These are phyloP conservation scores for Tyto alba DNA, from an alignment of 2,113 vertebrate species.

Conservation along the genomic window DNA sequence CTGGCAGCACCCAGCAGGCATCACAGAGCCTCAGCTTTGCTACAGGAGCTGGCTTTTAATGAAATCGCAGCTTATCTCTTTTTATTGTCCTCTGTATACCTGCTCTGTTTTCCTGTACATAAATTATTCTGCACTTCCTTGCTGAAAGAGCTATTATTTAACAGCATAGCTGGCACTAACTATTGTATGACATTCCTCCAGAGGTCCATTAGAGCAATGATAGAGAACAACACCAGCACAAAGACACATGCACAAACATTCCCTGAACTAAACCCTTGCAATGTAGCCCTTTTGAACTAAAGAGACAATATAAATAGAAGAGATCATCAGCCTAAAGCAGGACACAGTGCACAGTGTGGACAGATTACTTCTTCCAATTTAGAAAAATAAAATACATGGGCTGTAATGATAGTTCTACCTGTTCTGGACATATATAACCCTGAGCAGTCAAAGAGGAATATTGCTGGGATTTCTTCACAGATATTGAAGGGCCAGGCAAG, in stretches of 20 bases:
- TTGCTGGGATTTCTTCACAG: not conserved
- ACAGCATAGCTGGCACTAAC: not conserved
- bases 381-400: not conserved
- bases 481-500: not conserved
- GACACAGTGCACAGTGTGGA: not conserved
- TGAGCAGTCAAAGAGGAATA: not conserved
- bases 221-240: not conserved
- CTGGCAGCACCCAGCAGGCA: not conserved
- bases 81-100: constrained; percentile 5
- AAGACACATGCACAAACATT: not conserved
- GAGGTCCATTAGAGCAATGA: constrained; percentile 17
- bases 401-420: not conserved
- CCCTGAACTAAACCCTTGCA: not conserved
- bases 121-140: constrained; percentile 56
- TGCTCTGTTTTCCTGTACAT: constrained; percentile 36
- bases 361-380: not conserved
- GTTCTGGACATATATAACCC: not conserved
- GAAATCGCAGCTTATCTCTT: constrained; percentile 23
- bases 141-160: constrained; percentile 48
- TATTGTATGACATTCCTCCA: constrained; percentile 9
- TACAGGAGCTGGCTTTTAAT: not conserved
- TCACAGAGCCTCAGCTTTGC: not conserved
- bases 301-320: not conserved
- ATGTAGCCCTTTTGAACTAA: accelerated
- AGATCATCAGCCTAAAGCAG: not conserved